Base-by-base conservation (phyloP, 2,888 invertebrate genomes). In the Lycia hirtaria region DNA sequence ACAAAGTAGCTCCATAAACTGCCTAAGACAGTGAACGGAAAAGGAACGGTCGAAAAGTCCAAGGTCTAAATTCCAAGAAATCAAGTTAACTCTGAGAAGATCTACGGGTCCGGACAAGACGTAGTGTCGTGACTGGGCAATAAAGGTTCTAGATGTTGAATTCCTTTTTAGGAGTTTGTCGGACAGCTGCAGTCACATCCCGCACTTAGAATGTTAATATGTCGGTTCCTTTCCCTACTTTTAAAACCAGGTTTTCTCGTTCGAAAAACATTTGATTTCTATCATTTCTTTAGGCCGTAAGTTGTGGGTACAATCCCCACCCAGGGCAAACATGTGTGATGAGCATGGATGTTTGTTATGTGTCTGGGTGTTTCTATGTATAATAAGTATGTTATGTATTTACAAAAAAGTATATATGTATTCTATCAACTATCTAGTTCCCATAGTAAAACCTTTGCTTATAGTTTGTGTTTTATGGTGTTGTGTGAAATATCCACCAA, bases 31-130 rank as follows among this genome's bases (percentile, higher is more conserved):
- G 74, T 67, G 67, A 76, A 72, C 57, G 73, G 48, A 52, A 64
- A 69, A 69, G 65, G 66, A 65, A 72, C 66, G 64, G 64, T 50
- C 56, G 57, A 64, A 66, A 59, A 56, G 48, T 66, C 61, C 76
- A 77, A 78, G 78, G 80, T 66, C 66, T 51, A 55, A 64, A 60
- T 59, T 69, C 67, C 64, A 32, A 68, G 73, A 69, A 69, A 70
- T 55, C 41, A 56, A 61, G 48, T 50, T 37, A 64, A 56, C 64
- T 50, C 32, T 44, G 33, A 44, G 70, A 71, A 65, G 69, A 72
- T 71, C 71, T 65, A 60, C 67, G 52, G 52, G 37, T 64, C 65
- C 63, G 60, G 67, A 60, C 61, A 45, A 49, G 56, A 55, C 55
- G 48, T 32, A 49, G 56, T 58, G 64, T 71, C 73, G 77, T 78